Conservation (phyloP, 2,888 invertebrate species). For the Sinodicranocentrus sp. region DNA sequence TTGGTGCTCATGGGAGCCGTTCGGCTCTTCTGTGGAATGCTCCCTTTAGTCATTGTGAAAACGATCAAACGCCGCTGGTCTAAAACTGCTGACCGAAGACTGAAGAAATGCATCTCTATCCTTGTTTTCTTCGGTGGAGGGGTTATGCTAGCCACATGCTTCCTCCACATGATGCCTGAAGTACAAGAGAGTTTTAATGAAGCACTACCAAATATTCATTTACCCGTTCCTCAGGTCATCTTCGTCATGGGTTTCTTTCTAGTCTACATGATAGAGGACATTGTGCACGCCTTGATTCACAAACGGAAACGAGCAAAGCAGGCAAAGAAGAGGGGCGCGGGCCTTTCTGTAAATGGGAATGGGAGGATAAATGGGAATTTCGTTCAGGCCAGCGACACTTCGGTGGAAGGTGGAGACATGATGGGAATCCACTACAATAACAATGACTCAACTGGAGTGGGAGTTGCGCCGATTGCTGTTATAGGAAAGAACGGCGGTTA, state of each 20-base stretch:
- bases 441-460: slow-evolving; percentile 17
- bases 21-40: slow-evolving; percentile 80
- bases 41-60: slow-evolving; percentile 80
- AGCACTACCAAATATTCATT: slow-evolving; percentile 65
- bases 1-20: slow-evolving; percentile 80
- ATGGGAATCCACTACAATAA: slow-evolving; percentile 18
- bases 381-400: slow-evolving; percentile 3
- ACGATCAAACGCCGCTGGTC: slow-evolving; percentile 75
- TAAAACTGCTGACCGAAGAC: slow-evolving; percentile 69
- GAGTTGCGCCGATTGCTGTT: slow-evolving; percentile 30
- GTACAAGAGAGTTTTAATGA: slow-evolving; percentile 78
- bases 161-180: slow-evolving; percentile 82
- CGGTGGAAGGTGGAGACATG: slow-evolving; percentile 10
- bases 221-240: slow-evolving; percentile 80
- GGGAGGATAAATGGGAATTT: slow-evolving; percentile 39
- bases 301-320: slow-evolving; percentile 51
- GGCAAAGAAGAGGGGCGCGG: slow-evolving; percentile 2
- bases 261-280: slow-evolving; percentile 81
- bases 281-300: slow-evolving; percentile 77
- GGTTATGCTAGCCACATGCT: slow-evolving; percentile 82
- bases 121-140: slow-evolving; percentile 81
- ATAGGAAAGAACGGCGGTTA: slow-evolving; percentile 42
- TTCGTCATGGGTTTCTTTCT: slow-evolving; percentile 81
- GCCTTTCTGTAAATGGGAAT: neutral
- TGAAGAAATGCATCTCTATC: slow-evolving; percentile 76